Base-by-base conservation (phyloP, 1,140 invertebrate genomes). In the Drosophila biarmipes region DNA sequence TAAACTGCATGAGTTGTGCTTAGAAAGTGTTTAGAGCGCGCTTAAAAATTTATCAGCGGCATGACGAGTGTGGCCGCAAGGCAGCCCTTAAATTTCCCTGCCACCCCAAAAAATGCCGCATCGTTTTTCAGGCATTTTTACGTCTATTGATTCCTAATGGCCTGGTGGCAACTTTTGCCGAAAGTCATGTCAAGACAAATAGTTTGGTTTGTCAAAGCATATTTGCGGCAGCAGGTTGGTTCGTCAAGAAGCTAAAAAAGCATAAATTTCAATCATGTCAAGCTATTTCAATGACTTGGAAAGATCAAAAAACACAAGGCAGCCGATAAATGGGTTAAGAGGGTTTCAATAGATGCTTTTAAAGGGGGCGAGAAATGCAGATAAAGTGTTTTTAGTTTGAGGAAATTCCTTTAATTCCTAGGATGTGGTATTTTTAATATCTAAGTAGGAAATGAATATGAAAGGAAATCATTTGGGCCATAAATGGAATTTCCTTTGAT, bases 11-110 rank as follows among this genome's bases (percentile, higher is more conserved):
- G 82, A 81, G 74, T 86, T 90, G 80, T 90, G 78, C 78, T 80
- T 75, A 78, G 85, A 66, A 79, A 86, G 81, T 90, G 86, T 90
- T 86, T 90, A 90, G 86, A 79, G 69, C 63, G 74, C 69, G 74
- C 71, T 90, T 90, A 90, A 90, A 90, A 78, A 90, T 90, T 85
- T 85, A 89, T 89, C 77, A 89, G 68, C 45, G 59, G 63, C 84
- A 90, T 90, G 84, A 86, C 74, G 81, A 89, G 82, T 86, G 78
- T 78, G 82, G 80, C 80, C 63, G 72, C 69, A 77, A 69, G 75
- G 75, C 75, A 64, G 37, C 59, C 66, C 59, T 38, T 42, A 7
- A 29, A 12, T 27, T 21, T 27, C 2, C 6, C 5, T n/a, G n/a
- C n/a, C n/a, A n/a, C n/a, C 15, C 10, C 40, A 7, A 31, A 29